Evolutionary conservation across 2,888 invertebrate genomes (phyloP).

Genomic region (Amphipoea lucens): DNA sequence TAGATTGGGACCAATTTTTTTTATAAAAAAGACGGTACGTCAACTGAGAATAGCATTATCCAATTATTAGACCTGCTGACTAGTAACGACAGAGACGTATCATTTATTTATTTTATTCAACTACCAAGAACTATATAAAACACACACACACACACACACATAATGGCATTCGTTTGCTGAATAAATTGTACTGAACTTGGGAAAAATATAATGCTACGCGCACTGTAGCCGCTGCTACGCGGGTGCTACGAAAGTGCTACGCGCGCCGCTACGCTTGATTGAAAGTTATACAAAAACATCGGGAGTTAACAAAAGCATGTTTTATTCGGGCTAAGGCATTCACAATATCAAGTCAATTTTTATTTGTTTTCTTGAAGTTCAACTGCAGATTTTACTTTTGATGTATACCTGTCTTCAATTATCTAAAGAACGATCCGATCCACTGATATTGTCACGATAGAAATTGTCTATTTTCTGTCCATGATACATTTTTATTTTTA

Average conservation of each 20-base stretch:
- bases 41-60: neutral
- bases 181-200: neutral
- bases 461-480: neutral
- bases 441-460: neutral
- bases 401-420: too few species aligned
- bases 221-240: slow-evolving; percentile 30
- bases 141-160: neutral
- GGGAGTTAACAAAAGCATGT: neutral
- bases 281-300: neutral
- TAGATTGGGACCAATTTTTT: neutral
- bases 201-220: too few species aligned
- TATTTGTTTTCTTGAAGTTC: neutral
- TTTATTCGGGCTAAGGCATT: neutral
- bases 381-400: neutral
- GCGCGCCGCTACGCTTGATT: neutral
- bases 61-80: neutral
- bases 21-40: neutral
- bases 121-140: neutral
- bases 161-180: neutral
- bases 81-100: neutral
- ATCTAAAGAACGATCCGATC: neutral
- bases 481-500: neutral
- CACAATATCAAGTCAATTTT: too few species aligned
- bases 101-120: too few species aligned
- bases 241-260: slow-evolving; percentile 43